phyloP scores from a whole-genome alignment of 2,888 invertebrate species.

The Gymnoscelis rufifasciata region DNA sequence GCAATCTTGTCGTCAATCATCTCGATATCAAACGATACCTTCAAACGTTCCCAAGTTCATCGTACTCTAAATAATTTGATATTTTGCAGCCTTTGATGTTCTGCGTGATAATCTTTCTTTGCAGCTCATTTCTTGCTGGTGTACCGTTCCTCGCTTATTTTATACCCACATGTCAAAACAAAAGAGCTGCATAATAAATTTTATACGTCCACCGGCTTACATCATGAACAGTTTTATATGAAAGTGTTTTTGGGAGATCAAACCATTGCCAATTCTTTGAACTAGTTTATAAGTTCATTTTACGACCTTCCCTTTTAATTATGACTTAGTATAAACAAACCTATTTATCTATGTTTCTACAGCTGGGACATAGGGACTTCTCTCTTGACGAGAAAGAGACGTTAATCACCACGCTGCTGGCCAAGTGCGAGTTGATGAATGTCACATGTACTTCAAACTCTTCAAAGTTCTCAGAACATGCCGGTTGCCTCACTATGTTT shows the following conservation, averaged over 20 bases:
- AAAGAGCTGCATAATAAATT: slow-evolving; percentile 25
- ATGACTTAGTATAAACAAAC: too few relatives aligned
- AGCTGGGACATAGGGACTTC: too few relatives aligned
- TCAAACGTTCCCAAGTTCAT: slow-evolving; percentile 32
- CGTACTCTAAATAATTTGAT: slow-evolving; percentile 34
- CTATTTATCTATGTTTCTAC: too few relatives aligned
- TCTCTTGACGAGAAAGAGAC: too few relatives aligned
- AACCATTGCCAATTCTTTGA: slow-evolving; percentile 6
- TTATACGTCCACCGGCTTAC: slow-evolving; percentile 20
- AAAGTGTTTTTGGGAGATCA: slow-evolving; percentile 11
- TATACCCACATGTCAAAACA: slow-evolving; percentile 37
- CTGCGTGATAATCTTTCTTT: slow-evolving; percentile 35
- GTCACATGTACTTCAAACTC: too few relatives aligned
- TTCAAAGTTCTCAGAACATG: too few relatives aligned
- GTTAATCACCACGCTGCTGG: too few relatives aligned
- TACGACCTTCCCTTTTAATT: slow-evolving; percentile 17
- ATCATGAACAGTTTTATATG: slow-evolving; percentile 14
- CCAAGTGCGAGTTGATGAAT: too few relatives aligned
- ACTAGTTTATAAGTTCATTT: slow-evolving; percentile 11
- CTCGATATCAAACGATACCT: slow-evolving; percentile 6
- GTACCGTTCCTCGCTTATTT: slow-evolving; percentile 19
- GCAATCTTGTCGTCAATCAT: slow-evolving; percentile 12
- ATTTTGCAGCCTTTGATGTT: slow-evolving; percentile 39
- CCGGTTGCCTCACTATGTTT: too few relatives aligned
- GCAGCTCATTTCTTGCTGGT: slow-evolving; percentile 21